A percentile compares a stretch with the other conserved stretches of the same genome.
Conservation (phyloP, 2,888 invertebrate species). For the Celastrina argiolus region DNA sequence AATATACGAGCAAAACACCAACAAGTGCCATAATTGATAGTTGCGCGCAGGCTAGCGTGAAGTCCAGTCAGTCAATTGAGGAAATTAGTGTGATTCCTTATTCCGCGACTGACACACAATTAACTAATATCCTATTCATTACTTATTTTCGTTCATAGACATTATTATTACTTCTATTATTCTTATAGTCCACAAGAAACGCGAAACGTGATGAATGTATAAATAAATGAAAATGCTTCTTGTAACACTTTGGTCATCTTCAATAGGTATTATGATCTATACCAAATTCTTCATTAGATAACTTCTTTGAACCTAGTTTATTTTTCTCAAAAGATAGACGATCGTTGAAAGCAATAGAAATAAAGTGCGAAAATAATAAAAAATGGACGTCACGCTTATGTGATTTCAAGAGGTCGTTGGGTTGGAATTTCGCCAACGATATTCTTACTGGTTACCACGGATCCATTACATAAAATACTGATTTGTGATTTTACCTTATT, state of each 20-base stretch:
- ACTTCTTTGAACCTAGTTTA: neutral
- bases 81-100: constrained; percentile 18
- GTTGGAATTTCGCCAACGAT: constrained; percentile 16
- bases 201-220: neutral
- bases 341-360: neutral
- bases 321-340: neutral
- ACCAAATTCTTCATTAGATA: neutral
- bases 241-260: neutral
- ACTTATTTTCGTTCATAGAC: too few species aligned
- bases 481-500: neutral
- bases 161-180: too few species aligned
- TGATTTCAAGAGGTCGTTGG: constrained; percentile 3
- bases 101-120: neutral
- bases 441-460: neutral
- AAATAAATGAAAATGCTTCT: neutral
- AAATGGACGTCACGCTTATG: neutral
- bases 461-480: neutral
- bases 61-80: neutral
- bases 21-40: neutral
- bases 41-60: constrained; percentile 6
- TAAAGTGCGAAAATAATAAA: neutral
- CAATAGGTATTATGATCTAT: neutral
- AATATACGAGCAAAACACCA: constrained; percentile 22
- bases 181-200: too few species aligned
- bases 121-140: neutral